Evolutionary conservation across 2,888 invertebrate genomes (phyloP).

Genomic region (Muschampia plurimacula): DNA sequence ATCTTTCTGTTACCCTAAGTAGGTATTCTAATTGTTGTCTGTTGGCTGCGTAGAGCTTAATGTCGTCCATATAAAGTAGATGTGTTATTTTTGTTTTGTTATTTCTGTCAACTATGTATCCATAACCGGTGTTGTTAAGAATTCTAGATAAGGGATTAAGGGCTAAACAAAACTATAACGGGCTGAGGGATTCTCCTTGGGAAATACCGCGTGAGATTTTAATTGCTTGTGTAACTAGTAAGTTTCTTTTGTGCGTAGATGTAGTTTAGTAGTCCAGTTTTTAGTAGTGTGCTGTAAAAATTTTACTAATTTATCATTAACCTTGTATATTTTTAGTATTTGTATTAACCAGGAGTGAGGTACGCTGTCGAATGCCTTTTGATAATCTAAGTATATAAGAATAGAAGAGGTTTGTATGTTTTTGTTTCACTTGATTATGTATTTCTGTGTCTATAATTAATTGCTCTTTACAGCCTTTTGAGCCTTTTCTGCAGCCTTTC

Average conservation of each 20-base stretch:
- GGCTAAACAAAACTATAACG: not conserved
- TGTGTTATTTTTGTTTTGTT: slow-evolving; percentile 19
- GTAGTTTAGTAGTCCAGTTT: slow-evolving; percentile 39
- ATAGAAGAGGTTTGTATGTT: slow-evolving; percentile 37
- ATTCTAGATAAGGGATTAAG: slow-evolving; percentile 25
- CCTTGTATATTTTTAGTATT: slow-evolving; percentile 40
- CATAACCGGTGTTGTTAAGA: slow-evolving; percentile 19
- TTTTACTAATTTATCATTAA: slow-evolving; percentile 38
- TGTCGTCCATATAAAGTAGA: not conserved
- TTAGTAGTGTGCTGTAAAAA: slow-evolving; percentile 33
- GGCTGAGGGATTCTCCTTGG: slow-evolving; percentile 32
- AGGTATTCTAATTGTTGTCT: slow-evolving; percentile 18
- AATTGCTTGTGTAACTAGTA: slow-evolving; percentile 2
- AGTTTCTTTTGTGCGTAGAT: slow-evolving; percentile 4
- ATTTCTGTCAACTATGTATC: slow-evolving; percentile 33
- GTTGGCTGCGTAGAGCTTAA: not conserved
- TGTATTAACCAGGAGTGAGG: slow-evolving; percentile 42
- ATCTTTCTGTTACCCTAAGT: slow-evolving; percentile 21
- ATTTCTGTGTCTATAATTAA: slow-evolving; percentile 26
- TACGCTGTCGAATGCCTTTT: slow-evolving; percentile 44
- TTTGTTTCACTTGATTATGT: not conserved
- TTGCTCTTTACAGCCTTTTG: slow-evolving; percentile 40
- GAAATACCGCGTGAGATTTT: slow-evolving; percentile 28
- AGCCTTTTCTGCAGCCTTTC: slow-evolving; percentile 29
- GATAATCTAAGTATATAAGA: slow-evolving; percentile 31